Percentiles rank a stretch among this genome's conserved stretches.
Evolutionary conservation across 1,140 invertebrate species (phyloP).

Genomic region (Zaprionus ghesquierei): DNA sequence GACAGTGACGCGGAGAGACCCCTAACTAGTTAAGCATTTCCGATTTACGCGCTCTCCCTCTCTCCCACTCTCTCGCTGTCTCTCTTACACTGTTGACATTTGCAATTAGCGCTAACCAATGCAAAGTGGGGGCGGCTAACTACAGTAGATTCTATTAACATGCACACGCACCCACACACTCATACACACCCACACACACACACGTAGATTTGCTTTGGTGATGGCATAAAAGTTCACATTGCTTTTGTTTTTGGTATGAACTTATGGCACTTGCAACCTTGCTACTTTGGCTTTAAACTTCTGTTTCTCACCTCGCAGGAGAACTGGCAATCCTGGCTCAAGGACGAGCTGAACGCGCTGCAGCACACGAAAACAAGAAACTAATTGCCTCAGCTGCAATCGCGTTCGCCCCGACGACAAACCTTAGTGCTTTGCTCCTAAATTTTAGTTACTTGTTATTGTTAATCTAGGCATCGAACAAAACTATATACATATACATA

Average conservation of each 20-base stretch:
- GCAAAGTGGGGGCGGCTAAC: conserved; percentile 64
- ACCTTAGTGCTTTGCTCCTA: conserved; percentile 65
- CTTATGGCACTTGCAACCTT: conserved; percentile 7
- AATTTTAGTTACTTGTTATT: conserved; percentile 78
- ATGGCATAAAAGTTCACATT: conserved; percentile 39
- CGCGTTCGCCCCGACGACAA: conserved; percentile 29
- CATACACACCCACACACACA: conserved; percentile 20
- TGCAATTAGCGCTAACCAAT: conserved; percentile 78
- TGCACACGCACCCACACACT: conserved; percentile 30
- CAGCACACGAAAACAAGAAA: conserved; percentile 70
- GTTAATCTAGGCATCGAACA: conserved; percentile 65
- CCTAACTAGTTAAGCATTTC: conserved; percentile 75
- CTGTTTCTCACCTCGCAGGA: conserved; percentile 65
- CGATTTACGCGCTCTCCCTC: conserved; percentile 63
- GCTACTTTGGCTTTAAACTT: conserved; percentile 41
- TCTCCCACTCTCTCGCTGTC: conserved; percentile 1
- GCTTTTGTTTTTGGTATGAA: conserved; percentile 20
- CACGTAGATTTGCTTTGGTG: conserved; percentile 61
- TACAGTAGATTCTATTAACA: conserved; percentile 72
- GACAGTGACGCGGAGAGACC: conserved; percentile 11
- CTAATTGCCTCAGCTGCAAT: conserved; percentile 60
- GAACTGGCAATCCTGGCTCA: conserved; percentile 76
- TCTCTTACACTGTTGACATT: conserved; percentile 69
- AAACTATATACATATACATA: conserved; percentile 26
- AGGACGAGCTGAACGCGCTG: conserved; percentile 74